Evolutionary conservation across 2,113 vertebrate genomes (phyloP).

Genomic region (Anolis sagrei): DNA sequence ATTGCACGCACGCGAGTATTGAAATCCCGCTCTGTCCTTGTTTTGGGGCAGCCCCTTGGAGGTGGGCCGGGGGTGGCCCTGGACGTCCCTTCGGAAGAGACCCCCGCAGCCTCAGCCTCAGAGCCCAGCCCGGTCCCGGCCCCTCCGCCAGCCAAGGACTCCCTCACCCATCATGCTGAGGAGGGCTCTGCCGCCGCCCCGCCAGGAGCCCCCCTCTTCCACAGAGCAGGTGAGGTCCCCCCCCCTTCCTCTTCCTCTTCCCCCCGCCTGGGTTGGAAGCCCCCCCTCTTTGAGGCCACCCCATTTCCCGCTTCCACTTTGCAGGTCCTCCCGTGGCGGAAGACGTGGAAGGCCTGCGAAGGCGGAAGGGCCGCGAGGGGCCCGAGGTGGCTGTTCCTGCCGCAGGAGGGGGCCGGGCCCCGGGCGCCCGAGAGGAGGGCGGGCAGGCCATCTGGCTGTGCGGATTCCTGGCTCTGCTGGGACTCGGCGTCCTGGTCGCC

Average conservation of each 20-base stretch:
- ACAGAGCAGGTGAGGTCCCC: conserved; percentile 37
- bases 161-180: accelerated
- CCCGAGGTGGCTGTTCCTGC: accelerated
- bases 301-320: no score
- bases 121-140: accelerated
- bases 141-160: accelerated
- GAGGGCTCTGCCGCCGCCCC: accelerated
- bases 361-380: conserved; percentile 18
- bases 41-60: no score
- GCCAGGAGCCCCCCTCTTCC: accelerated
- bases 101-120: accelerated
- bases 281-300: no score
- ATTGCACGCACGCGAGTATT: no score
- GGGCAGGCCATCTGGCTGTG: conserved; percentile 84
- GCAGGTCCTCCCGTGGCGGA: no score
- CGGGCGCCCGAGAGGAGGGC: conserved; percentile 55
- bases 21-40: no score
- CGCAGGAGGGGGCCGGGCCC: background rate
- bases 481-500: conserved; percentile 82
- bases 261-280: no score
- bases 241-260: no score
- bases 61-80: background rate
- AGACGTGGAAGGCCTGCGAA: conserved; percentile 65
- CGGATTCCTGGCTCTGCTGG: conserved; percentile 80
- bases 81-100: accelerated